A percentile compares a stretch with the other conserved stretches of the same genome.
Conservation (phyloP, 1,140 invertebrate species). For the Schlechtendalia chinensis region DNA sequence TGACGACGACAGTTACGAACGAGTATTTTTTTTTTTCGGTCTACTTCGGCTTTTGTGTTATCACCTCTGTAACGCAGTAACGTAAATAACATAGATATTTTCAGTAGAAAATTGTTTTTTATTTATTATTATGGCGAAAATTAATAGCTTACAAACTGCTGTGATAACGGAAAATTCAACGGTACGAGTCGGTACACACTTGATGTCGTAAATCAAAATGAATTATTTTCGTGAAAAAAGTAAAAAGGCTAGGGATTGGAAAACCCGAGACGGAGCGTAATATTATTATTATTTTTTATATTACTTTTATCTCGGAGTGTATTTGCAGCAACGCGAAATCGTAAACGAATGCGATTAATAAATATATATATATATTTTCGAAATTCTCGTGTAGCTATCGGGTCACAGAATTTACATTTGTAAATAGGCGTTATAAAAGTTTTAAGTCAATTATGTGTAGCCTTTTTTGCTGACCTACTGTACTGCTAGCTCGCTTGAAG, state of each 20-base stretch:
- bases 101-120: conserved; percentile 56
- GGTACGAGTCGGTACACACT: background rate
- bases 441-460: background rate
- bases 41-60: background rate
- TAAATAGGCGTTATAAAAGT: background rate
- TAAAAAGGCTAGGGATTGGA: background rate
- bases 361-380: too few relatives aligned
- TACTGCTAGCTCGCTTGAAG: too few relatives aligned
- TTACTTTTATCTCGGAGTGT: background rate
- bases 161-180: conserved; percentile 23
- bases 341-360: background rate
- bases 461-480: too few relatives aligned
- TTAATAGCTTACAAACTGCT: conserved; percentile 33
- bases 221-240: conserved; percentile 40
- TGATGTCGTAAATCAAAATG: conserved; percentile 41
- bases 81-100: background rate
- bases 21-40: background rate
- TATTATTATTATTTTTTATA: background rate
- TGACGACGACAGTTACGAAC: background rate
- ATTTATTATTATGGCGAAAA: conserved; percentile 56
- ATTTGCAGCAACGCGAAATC: background rate
- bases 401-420: background rate
- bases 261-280: background rate
- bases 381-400: background rate
- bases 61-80: background rate